phyloP scores from a whole-genome alignment of 2,888 invertebrate species.

The Gisinianus flammeolus region DNA sequence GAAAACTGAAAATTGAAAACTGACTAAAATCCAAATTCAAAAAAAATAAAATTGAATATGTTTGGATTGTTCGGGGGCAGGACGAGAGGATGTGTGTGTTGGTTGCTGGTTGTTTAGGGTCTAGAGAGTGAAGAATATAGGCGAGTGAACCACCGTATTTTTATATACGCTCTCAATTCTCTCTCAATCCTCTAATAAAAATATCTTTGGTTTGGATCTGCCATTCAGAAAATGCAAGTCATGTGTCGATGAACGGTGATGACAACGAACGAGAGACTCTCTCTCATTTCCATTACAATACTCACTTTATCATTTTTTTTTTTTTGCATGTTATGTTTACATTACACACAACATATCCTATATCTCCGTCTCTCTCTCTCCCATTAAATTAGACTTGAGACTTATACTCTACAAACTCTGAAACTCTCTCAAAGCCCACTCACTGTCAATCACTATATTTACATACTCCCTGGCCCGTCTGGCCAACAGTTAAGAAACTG shows the following conservation, averaged over 20 bases:
- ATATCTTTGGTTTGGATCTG: background rate
- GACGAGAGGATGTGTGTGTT: background rate
- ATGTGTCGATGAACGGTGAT: background rate
- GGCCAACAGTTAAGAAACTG: background rate
- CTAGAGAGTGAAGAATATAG: constrained; percentile 3
- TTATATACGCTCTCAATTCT: constrained; percentile 63
- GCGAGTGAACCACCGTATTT: constrained; percentile 4
- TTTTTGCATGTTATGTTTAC: background rate
- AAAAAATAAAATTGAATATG: background rate
- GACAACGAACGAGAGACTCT: background rate
- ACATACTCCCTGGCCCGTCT: constrained; percentile 5
- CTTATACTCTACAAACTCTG: background rate
- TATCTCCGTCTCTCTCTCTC: too few species aligned
- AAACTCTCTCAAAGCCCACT: background rate
- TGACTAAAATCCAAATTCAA: background rate
- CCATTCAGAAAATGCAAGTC: background rate
- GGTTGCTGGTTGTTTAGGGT: background rate
- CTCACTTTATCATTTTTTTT: background rate
- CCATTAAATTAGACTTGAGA: background rate
- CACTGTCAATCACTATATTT: background rate
- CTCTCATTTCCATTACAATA: background rate
- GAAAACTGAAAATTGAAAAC: too few species aligned
- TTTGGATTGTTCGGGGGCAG: too few species aligned
- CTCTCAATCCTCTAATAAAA: background rate
- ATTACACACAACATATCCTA: background rate